These are phyloP conservation scores for Scaptomyza cyrtandrae DNA, from an alignment of 2,888 invertebrate species.

Conservation along the genomic window DNA sequence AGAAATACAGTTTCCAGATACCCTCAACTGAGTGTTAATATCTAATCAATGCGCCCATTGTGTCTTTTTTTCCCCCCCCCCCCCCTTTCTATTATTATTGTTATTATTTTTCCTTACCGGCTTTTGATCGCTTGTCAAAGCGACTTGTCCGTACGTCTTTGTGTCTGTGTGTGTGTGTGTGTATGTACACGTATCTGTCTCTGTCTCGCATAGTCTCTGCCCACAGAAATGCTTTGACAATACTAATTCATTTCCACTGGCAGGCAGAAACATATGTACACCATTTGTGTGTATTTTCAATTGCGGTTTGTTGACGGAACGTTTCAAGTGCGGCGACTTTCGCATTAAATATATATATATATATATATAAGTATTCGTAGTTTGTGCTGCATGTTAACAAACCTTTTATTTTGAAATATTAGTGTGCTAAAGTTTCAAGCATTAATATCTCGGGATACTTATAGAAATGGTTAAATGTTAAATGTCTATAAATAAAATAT, in stretches of 20 bases:
- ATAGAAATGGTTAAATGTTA: not conserved
- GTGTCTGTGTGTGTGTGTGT: slow-evolving; percentile 6
- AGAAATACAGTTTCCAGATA: not conserved
- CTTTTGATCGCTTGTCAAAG: slow-evolving; percentile 14
- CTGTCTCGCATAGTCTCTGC: slow-evolving; percentile 22
- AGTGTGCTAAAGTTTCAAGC: not conserved
- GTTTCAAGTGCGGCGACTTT: slow-evolving; percentile 46
- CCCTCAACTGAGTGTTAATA: slow-evolving; percentile 27
- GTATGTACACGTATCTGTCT: not conserved
- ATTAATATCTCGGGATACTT: not conserved
- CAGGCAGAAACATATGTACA: slow-evolving; percentile 1
- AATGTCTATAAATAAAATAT: no score
- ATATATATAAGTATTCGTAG: not conserved
- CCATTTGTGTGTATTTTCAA: slow-evolving; percentile 24
- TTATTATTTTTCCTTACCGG: not conserved
- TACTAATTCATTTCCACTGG: slow-evolving; percentile 69
- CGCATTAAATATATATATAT: slow-evolving; percentile 16
- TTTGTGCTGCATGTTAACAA: slow-evolving; percentile 46
- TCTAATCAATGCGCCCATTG: slow-evolving; percentile 48
- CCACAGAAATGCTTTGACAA: slow-evolving; percentile 53
- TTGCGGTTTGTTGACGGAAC: slow-evolving; percentile 47
- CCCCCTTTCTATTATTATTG: not conserved
- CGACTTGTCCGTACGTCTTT: slow-evolving; percentile 1
- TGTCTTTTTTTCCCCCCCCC: no score
- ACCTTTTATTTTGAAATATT: not conserved